Percentiles rank a stretch among this genome's conserved stretches.
phyloP scores from a whole-genome alignment of 2,797 vertebrate species.

The Sebastes melanostomus region DNA sequence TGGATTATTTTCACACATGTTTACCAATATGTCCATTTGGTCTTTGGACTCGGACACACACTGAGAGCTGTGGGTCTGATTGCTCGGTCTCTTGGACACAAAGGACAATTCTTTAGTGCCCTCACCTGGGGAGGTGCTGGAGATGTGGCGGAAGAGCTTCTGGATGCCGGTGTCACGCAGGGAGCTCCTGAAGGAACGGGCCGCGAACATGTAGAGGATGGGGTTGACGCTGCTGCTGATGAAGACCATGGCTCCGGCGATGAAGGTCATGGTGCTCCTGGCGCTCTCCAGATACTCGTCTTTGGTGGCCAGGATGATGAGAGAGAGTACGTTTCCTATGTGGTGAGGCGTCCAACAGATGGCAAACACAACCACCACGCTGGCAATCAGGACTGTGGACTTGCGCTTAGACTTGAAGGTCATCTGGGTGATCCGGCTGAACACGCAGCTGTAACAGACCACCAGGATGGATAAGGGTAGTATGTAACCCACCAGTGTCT shows the following conservation, averaged over 20 bases:
- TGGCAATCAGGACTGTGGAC: constrained; percentile 84
- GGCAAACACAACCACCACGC: constrained; percentile 83
- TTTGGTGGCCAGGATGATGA: constrained; percentile 69
- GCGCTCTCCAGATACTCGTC: constrained; percentile 49
- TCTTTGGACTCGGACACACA: constrained; percentile 67
- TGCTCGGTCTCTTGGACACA: constrained; percentile 79
- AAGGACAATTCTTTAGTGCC: constrained; percentile 80
- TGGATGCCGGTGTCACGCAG: constrained; percentile 82
- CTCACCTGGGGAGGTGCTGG: constrained; percentile 80
- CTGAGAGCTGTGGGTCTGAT: constrained; percentile 68
- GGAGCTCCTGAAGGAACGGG: constrained; percentile 84
- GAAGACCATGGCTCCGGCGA: constrained; percentile 87
- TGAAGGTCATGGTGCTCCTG: constrained; percentile 66
- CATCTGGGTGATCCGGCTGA: constrained; percentile 85
- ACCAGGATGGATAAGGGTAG: constrained; percentile 85
- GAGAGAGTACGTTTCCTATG: constrained; percentile 81
- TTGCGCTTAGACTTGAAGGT: constrained; percentile 83
- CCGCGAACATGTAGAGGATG: constrained; percentile 89
- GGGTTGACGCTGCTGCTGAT: constrained; percentile 89
- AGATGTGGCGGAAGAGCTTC: constrained; percentile 87
- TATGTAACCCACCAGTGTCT: constrained; percentile 87
- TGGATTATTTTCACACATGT: constrained; percentile 69
- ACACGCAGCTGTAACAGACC: constrained; percentile 85
- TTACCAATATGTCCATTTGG: constrained; percentile 67
- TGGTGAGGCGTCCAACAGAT: constrained; percentile 91